Evolutionary conservation across 2,113 vertebrate genomes (phyloP), one percentile per base, ranked within the genome.

Genomic region (Sinosuthora webbiana): DNA sequence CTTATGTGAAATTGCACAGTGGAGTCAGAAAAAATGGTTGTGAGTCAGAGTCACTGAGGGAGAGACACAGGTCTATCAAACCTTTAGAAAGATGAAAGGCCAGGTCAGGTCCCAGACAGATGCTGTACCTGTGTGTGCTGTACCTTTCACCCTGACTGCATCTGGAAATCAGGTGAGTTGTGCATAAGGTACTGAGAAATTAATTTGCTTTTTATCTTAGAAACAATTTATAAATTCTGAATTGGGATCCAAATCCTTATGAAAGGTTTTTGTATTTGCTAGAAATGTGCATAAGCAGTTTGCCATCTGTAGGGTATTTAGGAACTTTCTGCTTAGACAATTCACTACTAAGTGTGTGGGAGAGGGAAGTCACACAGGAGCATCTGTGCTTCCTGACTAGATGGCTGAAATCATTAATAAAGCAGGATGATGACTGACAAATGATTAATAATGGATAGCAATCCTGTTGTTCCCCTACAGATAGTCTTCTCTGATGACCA

Each of bases 381-480:
- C 88, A 92, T 94, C 84, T 95, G 84, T 93, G 68, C 90, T 94
- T 91, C 88, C 85, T 94, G 90, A 56, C 22, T 81, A 49, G 64
- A 53, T 64, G 47, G 24, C 28, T 92, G 69, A 75, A 88, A 63
- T 90, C 31, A 81, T 80, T 93, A 90, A 68, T 78, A 68, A 83
- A 83, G 68, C 68, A 90, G 52, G 56, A 60, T 74, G 55, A 42
- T 59, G 77, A 70, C 24, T 37, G 69, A 47, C 24, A 81, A 80
- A 39, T 70, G 3, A 73, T 80, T 49, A 85, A 69, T 83, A 86
- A 93, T 83, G 31, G 15, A 64, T 75, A 95, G 49, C 24, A 80
- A 37, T 67, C 64, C 35, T 81, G 15, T 77, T 9, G 0, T 52
- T 94, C 50, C 71, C 47, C n/a, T 73, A 24, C 33, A 57, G 37